These are phyloP conservation scores for Hyposoter dolosus DNA, from an alignment of 2,888 invertebrate species.

Conservation along the genomic window DNA sequence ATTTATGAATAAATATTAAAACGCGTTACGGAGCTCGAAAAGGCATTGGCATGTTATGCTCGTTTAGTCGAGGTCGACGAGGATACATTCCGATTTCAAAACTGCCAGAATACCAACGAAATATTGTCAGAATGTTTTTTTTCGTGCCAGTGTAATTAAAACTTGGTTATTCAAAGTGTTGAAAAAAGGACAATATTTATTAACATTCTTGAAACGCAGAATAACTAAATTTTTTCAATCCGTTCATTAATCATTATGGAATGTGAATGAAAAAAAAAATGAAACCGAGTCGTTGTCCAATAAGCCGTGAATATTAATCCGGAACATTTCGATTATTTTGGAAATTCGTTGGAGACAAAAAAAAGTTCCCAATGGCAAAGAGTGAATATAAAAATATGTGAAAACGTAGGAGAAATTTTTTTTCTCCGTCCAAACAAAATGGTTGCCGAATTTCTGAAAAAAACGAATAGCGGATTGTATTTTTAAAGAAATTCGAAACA, in stretches of 20 bases:
- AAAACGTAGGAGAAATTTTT: neutral
- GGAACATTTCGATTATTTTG: neutral
- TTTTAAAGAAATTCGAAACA: neutral
- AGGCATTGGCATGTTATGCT: conserved; percentile 7
- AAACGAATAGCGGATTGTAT: neutral
- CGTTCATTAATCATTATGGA: neutral
- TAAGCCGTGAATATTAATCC: neutral
- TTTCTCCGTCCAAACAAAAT: neutral
- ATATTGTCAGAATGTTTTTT: neutral
- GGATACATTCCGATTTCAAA: conserved; percentile 20
- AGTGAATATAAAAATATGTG: neutral
- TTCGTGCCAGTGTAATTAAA: neutral
- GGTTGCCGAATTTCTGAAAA: neutral
- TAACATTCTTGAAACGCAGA: neutral
- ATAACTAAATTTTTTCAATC: neutral
- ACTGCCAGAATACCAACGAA: neutral
- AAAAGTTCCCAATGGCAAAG: neutral
- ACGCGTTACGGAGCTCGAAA: conserved; percentile 26
- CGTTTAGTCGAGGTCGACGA: conserved; percentile 21
- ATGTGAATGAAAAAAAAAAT: neutral
- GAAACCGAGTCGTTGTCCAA: neutral
- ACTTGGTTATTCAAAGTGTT: neutral
- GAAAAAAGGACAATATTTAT: neutral
- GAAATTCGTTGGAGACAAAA: neutral
- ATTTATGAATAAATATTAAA: conserved; percentile 26